phyloP scores from a whole-genome alignment of 2,113 vertebrate species.

The Crotalus horridus region DNA sequence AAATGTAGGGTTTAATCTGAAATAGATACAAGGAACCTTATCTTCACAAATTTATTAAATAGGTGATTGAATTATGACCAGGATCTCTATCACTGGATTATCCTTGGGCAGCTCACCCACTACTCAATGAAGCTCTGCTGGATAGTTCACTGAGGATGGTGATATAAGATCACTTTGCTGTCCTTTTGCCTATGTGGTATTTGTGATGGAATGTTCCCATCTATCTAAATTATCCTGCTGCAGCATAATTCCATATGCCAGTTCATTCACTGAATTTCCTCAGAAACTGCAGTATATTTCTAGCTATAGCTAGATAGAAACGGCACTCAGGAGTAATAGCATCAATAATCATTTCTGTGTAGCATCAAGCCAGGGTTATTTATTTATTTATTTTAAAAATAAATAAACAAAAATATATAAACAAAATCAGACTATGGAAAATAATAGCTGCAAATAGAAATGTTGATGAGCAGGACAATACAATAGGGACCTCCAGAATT shows the following conservation, averaged over 20 bases:
- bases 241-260: neutral
- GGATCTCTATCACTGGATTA: neutral
- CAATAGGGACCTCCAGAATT: neutral
- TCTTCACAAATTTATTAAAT: neutral
- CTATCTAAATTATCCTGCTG: neutral
- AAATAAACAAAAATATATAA: neutral
- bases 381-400: neutral
- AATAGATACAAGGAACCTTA: neutral
- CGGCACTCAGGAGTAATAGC: neutral
- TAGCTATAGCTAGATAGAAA: neutral
- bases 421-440: neutral
- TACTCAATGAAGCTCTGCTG: neutral
- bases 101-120: neutral
- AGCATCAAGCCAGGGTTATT: neutral
- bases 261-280: neutral
- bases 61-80: neutral
- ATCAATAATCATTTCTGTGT: neutral
- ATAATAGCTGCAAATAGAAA: neutral
- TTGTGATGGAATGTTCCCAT: neutral
- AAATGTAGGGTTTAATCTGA: neutral
- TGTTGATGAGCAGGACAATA: neutral
- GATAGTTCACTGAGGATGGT: neutral
- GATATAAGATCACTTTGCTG: neutral
- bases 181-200: neutral
- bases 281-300: neutral